Percentiles rank a stretch among this genome's conserved stretches.
Evolutionary conservation across 2,888 invertebrate species (phyloP).

Genomic region (Protophormia terraenovae): DNA sequence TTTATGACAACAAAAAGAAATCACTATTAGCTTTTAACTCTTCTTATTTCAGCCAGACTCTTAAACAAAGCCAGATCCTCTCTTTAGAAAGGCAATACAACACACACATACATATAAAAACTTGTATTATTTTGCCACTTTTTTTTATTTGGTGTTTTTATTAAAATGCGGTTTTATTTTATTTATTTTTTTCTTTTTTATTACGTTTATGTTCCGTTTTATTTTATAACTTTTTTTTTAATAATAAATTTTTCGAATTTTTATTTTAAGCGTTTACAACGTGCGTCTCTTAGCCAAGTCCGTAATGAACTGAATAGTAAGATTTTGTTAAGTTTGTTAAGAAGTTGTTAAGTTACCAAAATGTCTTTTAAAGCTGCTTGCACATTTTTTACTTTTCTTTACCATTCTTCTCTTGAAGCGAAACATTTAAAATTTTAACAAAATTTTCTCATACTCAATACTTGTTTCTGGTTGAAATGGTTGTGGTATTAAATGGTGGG

Average conservation of each 20-base stretch:
- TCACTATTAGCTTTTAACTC: constrained; percentile 16
- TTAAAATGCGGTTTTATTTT: constrained; percentile 32
- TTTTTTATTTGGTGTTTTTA: constrained; percentile 15
- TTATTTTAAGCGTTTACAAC: constrained; percentile 48
- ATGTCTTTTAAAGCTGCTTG: constrained; percentile 1
- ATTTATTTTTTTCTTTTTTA: neutral
- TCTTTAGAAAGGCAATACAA: constrained; percentile 45
- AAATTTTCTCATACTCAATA: neutral
- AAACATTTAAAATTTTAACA: neutral
- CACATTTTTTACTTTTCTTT: neutral
- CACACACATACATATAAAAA: constrained; percentile 31
- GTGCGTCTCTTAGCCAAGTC: constrained; percentile 62
- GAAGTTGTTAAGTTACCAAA: constrained; percentile 50
- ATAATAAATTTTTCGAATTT: neutral
- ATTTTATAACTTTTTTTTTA: constrained; percentile 28
- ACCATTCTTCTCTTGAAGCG: constrained; percentile 11
- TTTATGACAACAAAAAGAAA: constrained; percentile 16
- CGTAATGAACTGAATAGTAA: constrained; percentile 56
- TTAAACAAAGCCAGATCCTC: constrained; percentile 36
- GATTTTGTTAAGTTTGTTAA: constrained; percentile 23
- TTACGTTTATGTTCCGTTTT: constrained; percentile 51
- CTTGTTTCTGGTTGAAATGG: neutral
- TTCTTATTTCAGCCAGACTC: constrained; percentile 37
- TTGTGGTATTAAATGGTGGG: constrained; percentile 4
- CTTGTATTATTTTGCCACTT: constrained; percentile 39